Percentiles rank a stretch among this genome's conserved stretches.
Conservation (phyloP, 1,140 invertebrate species). For the Heterodera schachtii region DNA sequence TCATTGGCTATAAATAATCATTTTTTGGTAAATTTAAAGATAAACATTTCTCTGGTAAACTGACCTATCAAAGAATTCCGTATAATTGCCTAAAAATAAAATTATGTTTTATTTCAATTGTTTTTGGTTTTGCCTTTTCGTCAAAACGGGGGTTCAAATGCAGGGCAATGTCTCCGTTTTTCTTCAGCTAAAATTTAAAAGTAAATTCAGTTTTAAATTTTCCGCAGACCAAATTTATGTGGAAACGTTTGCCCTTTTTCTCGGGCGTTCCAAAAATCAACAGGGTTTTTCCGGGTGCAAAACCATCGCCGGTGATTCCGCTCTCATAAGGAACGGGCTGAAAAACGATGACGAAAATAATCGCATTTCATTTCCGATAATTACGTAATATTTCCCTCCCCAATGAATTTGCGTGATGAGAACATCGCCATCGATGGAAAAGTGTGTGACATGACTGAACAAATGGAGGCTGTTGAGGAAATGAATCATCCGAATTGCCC, state of each 20-base stretch:
- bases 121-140: slow-evolving; percentile 52
- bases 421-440: slow-evolving; percentile 63
- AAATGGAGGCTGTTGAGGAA: slow-evolving; percentile 36
- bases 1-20: slow-evolving; percentile 23
- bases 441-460: slow-evolving; percentile 54
- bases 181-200: slow-evolving; percentile 49
- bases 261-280: slow-evolving; percentile 61
- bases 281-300: slow-evolving; percentile 60
- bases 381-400: slow-evolving; percentile 54
- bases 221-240: slow-evolving; percentile 49
- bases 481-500: slow-evolving; percentile 54
- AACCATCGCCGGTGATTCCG: slow-evolving; percentile 57
- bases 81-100: slow-evolving; percentile 52
- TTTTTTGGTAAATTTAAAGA: not conserved
- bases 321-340: slow-evolving; percentile 64
- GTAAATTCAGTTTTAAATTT: not conserved
- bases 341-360: not conserved
- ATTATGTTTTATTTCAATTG: slow-evolving; percentile 18
- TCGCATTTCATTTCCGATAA: not conserved
- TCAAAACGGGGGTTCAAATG: slow-evolving; percentile 64
- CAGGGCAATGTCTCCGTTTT: slow-evolving; percentile 64
- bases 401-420: slow-evolving; percentile 56
- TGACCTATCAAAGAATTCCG: slow-evolving; percentile 54
- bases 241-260: slow-evolving; percentile 64
- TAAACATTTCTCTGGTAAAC: slow-evolving; percentile 13